Evolutionary conservation across 2,113 vertebrate species (phyloP).

Genomic region (Spilogale gracilis): DNA sequence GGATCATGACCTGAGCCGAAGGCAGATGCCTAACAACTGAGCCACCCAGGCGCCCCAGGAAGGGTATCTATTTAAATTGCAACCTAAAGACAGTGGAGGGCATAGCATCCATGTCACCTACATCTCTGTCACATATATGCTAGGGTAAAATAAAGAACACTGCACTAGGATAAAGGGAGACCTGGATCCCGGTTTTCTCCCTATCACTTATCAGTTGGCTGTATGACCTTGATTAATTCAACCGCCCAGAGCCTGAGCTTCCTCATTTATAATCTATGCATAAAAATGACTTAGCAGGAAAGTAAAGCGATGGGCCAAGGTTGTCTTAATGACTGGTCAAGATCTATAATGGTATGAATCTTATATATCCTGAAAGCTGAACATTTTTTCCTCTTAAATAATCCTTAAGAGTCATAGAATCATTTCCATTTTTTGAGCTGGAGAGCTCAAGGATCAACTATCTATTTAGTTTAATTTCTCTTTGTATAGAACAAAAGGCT

Average conservation of each 20-base stretch:
- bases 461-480: neutral
- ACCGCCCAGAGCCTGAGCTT: neutral
- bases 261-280: neutral
- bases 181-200: neutral
- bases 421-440: neutral
- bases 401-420: neutral
- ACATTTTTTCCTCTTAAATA: slow-evolving; percentile 29
- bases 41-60: neutral
- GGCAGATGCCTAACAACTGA: no score
- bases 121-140: neutral
- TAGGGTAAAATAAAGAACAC: neutral
- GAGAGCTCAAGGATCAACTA: slow-evolving; percentile 3
- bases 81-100: neutral
- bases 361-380: slow-evolving; percentile 14
- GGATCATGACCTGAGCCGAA: no score
- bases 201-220: neutral
- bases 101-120: neutral
- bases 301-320: neutral
- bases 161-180: neutral
- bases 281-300: neutral
- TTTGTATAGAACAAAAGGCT: slow-evolving; percentile 60
- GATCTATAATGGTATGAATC: neutral
- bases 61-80: slow-evolving; percentile 36
- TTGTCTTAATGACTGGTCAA: neutral
- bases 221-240: neutral